phyloP scores from a whole-genome alignment of 2,888 invertebrate species.

The Morpho deidamia region DNA sequence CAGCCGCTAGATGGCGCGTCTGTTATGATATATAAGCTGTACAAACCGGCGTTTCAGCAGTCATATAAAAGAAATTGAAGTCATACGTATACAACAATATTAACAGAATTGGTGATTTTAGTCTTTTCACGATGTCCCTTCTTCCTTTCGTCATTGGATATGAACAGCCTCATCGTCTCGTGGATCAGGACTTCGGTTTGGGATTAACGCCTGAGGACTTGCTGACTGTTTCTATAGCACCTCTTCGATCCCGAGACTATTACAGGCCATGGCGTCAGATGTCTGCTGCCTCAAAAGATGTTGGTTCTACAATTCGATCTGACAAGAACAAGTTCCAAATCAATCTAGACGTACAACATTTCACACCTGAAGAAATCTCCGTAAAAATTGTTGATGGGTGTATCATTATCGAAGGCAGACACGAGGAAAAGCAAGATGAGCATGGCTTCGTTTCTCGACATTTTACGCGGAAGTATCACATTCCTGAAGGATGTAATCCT shows the following conservation, averaged over 20 bases:
- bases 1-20: conserved; percentile 38
- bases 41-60: conserved; percentile 30
- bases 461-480: conserved; percentile 82
- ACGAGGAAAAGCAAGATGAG: conserved; percentile 85
- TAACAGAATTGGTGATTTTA: no score
- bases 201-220: conserved; percentile 59
- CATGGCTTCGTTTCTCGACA: conserved; percentile 85
- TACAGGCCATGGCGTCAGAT: conserved; percentile 54
- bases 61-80: conserved; percentile 25
- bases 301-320: conserved; percentile 65
- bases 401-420: conserved; percentile 85
- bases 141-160: conserved; percentile 40
- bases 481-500: conserved; percentile 84
- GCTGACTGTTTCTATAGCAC: conserved; percentile 39
- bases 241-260: conserved; percentile 46
- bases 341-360: conserved; percentile 85
- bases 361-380: conserved; percentile 83
- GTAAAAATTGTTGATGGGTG: conserved; percentile 84
- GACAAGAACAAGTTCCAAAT: conserved; percentile 79
- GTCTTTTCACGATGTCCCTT: conserved; percentile 36
- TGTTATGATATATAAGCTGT: conserved; percentile 37
- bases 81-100: conserved; percentile 7
- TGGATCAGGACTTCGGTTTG: conserved; percentile 66
- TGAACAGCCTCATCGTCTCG: conserved; percentile 45
- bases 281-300: conserved; percentile 52